phyloP scores from a whole-genome alignment of 2,797 vertebrate species.

The Gobio occitaniae region DNA sequence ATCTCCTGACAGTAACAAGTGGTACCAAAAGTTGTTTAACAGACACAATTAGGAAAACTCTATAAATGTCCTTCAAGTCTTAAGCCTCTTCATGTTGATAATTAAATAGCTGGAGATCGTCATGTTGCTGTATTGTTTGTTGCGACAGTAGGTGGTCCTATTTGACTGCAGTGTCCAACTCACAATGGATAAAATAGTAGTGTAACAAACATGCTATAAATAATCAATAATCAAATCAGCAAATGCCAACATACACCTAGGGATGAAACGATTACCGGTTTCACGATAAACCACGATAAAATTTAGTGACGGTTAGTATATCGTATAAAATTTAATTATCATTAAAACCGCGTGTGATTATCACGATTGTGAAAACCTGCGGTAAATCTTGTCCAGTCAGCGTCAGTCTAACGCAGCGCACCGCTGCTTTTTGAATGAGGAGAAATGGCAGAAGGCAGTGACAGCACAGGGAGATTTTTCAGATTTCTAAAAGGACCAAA shows the following conservation, averaged over 20 bases:
- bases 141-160: not conserved
- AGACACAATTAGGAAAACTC: not conserved
- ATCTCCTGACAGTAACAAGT: slow-evolving; percentile 14
- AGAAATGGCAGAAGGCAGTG: too few relatives aligned
- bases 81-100: not conserved
- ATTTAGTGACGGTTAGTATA: too few relatives aligned
- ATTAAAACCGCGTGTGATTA: too few relatives aligned
- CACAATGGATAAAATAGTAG: not conserved
- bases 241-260: not conserved
- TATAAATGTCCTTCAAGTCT: not conserved
- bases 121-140: not conserved
- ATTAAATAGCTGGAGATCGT: not conserved
- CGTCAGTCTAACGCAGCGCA: too few relatives aligned
- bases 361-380: too few relatives aligned
- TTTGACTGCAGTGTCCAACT: not conserved
- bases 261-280: too few relatives aligned
- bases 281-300: too few relatives aligned
- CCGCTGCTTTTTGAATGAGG: too few relatives aligned
- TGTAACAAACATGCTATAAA: not conserved
- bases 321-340: too few relatives aligned
- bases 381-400: too few relatives aligned
- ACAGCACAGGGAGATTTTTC: too few relatives aligned
- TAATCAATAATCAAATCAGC: not conserved
- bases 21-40: not conserved
- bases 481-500: too few relatives aligned